Base-by-base conservation (phyloP, 1,140 invertebrate genomes). In the Papilio polyxenes region DNA sequence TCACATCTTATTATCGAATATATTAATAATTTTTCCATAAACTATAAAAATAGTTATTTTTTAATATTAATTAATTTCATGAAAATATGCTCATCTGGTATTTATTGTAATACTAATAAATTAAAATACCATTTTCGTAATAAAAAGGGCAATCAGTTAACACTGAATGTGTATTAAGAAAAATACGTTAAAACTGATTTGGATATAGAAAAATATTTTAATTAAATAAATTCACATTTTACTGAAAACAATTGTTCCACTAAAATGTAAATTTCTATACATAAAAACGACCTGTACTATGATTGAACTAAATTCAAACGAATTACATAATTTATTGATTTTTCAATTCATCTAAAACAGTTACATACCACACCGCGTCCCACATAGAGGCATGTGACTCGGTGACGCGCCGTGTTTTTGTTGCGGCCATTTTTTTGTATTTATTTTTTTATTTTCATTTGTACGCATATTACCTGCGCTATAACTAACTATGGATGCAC, bases 391-490 rank as follows among this genome's bases (percentile, higher is more conserved):
- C 65, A 83, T 83, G 82, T 82, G 82, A 83, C 82, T 77, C n/a
- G 44, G 49, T 77, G 75, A 77, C 75, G 75, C 75, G 48, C 49
- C 44, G 49, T 77, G 44, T 77, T 77, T 77, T 72, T 72, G 31
- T 72, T 72, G 48, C 49, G 44, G 75, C 75, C 48, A n/a, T 74
- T 77, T 77, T 76, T 76, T 76, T 76, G 74, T 49, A 75, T 77
- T 85, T 82, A 49, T 17, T 48, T 44, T 76, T 62, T 59, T 82
- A 81, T 82, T 76, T 83, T 83, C 72, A 78, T 83, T 82, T 81
- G 56, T 82, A 83, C 75, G 65, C 59, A 80, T 81, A 82, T 85
- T 82, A 85, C 82, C 81, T 83, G 75, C 10, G 49, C 75, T 53
- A 23, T 77, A 53, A 48, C 8, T 23, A 13, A 77, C 49, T 77